Evolutionary conservation across 2,888 invertebrate genomes (phyloP), one percentile per base, ranked within the genome.

Genomic region (Ormyrus pomaceus): DNA sequence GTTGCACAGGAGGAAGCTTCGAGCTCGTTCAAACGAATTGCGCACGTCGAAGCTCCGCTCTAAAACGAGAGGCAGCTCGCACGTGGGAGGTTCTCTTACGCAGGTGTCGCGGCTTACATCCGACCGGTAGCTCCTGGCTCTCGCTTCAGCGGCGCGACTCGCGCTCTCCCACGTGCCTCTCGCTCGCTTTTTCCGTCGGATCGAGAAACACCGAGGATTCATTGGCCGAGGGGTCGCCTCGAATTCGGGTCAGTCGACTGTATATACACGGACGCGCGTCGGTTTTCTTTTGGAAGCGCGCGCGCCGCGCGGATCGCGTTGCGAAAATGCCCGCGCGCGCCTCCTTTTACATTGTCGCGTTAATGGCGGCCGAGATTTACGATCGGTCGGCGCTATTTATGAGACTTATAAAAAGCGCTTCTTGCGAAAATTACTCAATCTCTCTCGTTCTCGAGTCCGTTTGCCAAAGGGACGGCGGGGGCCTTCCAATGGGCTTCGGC

Each of bases 351-450:
- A 6, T 50, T 51, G 13, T 19, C 7, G 66, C 58, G 58, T 70
- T 72, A 66, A 75, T 13, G 74, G 66, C 58, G 46, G 7, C 6
- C 13, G 34, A 69, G 79, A 79, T 79, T 79, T 79, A 79, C 34
- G 69, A 50, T 45, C 64, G 69, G 62, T 45, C 53, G 56, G 61
- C 59, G 46, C n/a, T 68, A 73, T 68, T 78, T 62, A 62, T 45
- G 56, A 9, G 65, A 66, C 56, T 59, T 68, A 78, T 73, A 73
- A 34, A 34, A 61, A 68, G 72, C 13, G 11, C 62, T 69, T 19
- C 48, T 46, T 56, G 51, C 45, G 34, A 69, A 62, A 79, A 79
- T 79, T 74, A 74, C 62, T 79, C 74, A 74, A 78, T 68, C 72
- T 34, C 72, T 34, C 34, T 34, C 34, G 34, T 48, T 48, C 11